phyloP scores from a whole-genome alignment of 2,113 vertebrate species.

The Tetrax tetrax region DNA sequence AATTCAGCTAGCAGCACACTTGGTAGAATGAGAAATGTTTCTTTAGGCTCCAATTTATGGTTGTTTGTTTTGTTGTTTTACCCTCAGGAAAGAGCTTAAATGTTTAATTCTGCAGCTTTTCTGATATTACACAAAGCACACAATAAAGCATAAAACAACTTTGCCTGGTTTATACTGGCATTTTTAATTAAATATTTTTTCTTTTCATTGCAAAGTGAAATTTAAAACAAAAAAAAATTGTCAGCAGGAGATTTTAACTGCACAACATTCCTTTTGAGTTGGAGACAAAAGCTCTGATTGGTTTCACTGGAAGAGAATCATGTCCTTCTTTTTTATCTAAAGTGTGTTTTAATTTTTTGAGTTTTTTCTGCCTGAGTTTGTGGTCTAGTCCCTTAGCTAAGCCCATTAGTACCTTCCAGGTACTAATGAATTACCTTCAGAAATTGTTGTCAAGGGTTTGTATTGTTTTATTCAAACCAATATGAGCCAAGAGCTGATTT shows the following conservation, averaged over 20 bases:
- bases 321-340: neutral
- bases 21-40: neutral
- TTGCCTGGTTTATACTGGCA: neutral
- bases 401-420: too few relatives aligned
- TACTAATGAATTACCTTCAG: neutral
- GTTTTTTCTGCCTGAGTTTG: neutral
- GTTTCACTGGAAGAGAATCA: neutral
- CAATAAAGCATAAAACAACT: neutral
- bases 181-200: constrained; percentile 8
- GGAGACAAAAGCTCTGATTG: neutral
- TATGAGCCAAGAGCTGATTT: neutral
- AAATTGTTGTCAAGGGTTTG: neutral
- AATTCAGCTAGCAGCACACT: neutral
- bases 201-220: neutral
- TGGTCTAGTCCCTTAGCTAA: neutral
- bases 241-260: neutral
- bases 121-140: neutral
- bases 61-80: constrained; percentile 12
- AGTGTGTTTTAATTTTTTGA: neutral
- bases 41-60: neutral
- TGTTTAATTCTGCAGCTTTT: neutral
- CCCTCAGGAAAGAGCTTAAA: neutral
- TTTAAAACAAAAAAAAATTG: neutral
- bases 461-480: neutral
- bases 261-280: neutral